These are phyloP conservation scores for Euproctis similis DNA, from an alignment of 2,888 invertebrate genomes.

Conservation along the genomic window DNA sequence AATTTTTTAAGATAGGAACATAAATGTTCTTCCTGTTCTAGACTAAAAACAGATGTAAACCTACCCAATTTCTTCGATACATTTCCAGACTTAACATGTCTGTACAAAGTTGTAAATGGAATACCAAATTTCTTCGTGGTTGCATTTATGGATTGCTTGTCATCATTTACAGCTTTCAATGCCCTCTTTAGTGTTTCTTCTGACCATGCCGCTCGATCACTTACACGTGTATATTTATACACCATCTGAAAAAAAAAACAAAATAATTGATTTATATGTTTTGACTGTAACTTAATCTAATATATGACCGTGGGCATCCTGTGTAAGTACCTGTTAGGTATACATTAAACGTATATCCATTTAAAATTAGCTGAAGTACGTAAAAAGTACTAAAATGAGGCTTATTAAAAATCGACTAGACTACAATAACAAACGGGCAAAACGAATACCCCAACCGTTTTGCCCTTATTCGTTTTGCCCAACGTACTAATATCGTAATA, in stretches of 20 bases:
- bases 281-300: too few relatives aligned
- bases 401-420: neutral
- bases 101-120: conserved; percentile 1
- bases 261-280: neutral
- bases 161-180: conserved; percentile 1
- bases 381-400: neutral
- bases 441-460: neutral
- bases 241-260: conserved; percentile 1
- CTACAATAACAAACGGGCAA: neutral
- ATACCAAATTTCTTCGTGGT: too few relatives aligned
- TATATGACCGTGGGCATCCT: too few relatives aligned
- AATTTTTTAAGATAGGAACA: neutral
- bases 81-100: conserved; percentile 10
- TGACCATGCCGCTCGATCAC: conserved; percentile 1
- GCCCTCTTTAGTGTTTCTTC: conserved; percentile 1
- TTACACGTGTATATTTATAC: neutral
- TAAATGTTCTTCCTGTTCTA: too few relatives aligned
- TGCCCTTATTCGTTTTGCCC: neutral
- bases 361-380: neutral
- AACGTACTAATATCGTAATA: conserved; percentile 1
- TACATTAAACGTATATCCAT: neutral
- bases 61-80: too few relatives aligned
- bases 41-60: neutral
- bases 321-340: too few relatives aligned
- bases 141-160: neutral